Evolutionary conservation across 1,140 invertebrate genomes (phyloP), one percentile per base, ranked within the genome.

Genomic region (Lordiphosa stackelbergi): DNA sequence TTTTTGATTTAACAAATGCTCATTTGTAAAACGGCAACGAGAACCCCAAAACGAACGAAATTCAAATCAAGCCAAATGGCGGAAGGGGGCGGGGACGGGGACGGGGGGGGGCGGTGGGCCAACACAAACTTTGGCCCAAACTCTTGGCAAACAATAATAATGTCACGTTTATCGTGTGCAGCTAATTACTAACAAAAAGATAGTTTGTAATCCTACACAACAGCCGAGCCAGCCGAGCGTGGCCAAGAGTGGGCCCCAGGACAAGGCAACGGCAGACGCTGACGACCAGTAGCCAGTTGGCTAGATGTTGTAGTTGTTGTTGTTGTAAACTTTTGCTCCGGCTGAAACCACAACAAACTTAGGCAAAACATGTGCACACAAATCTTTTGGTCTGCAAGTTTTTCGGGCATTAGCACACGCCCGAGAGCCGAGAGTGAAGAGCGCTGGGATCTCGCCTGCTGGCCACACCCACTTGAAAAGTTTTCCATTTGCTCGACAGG

Each of bases 171-270:
- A 83, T 81, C 77, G 77, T 81, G 77, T 81, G 77, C 77, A 81
- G 77, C 77, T 81, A 81, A 81, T 81, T 81, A 81, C 77, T 83
- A 81, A 81, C 77, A 81, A 83, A 81, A 81, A 81, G 77, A 81
- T 81, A 81, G 77, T 81, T 81, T 81, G 77, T 81, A 83, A 81
- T 81, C 75, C 75, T 71, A 61, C 72, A 69, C 71, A 74, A 6
- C 46, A 41, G 47, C 34, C 35, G 40, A 72, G 59, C 61, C 57
- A 66, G 38, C 74, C 74, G 55, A 78, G 74, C 74, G 62, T 79
- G 75, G 75, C 75, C 70, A 63, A 77, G 65, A 77, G 73, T 69
- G 73, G 43, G 64, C 74, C 58, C 43, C 57, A 83, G 75, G 75
- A 74, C 72, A 68, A 57, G 65, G 34, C 55, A 45, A 24, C 40